A percentile compares a stretch with the other conserved stretches of the same genome.
These are phyloP conservation scores for Tipula vernalis DNA, from an alignment of 2,888 invertebrate genomes.

Conservation along the genomic window DNA sequence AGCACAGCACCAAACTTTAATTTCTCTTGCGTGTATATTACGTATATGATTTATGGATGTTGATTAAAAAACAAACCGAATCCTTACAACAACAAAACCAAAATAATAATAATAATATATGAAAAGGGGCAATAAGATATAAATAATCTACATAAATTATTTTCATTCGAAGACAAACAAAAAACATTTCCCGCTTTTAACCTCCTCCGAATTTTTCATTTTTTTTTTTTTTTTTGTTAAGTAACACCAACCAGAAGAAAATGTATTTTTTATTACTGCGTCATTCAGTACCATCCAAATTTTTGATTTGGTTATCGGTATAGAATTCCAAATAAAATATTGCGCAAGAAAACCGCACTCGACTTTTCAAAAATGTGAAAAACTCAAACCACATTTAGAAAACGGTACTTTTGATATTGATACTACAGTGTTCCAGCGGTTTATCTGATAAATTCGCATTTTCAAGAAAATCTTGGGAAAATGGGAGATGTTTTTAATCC, in stretches of 20 bases:
- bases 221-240: not conserved
- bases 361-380: no score
- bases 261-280: not conserved
- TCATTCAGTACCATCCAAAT: not conserved
- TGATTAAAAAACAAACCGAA: not conserved
- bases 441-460: no score
- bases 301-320: no score
- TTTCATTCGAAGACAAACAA: no score
- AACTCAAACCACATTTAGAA: no score
- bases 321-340: no score
- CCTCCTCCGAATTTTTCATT: not conserved
- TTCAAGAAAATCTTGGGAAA: no score
- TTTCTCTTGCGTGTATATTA: not conserved
- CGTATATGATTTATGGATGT: not conserved
- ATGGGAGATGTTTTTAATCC: no score
- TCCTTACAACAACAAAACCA: not conserved
- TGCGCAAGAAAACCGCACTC: no score
- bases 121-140: not conserved
- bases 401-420: no score
- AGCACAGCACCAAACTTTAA: not conserved
- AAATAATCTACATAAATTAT: not conserved
- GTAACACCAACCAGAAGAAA: not conserved
- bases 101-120: not conserved
- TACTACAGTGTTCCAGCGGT: no score
- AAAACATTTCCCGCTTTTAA: not conserved